phyloP scores from a whole-genome alignment of 2,888 invertebrate species.

The Eulithis testata region DNA sequence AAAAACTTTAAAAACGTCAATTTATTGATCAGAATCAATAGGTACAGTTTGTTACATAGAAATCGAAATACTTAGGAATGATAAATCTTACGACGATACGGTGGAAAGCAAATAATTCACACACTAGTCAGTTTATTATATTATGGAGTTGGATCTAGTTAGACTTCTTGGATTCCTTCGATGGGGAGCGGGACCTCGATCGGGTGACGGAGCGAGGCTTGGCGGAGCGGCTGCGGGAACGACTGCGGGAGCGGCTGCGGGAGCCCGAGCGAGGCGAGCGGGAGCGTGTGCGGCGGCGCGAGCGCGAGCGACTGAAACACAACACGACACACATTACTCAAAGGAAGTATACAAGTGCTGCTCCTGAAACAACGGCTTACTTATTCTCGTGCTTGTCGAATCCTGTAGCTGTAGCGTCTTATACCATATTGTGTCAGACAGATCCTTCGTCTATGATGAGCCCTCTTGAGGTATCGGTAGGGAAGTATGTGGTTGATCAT shows the following conservation, averaged over 20 bases:
- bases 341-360: neutral
- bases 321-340: slow-evolving; percentile 37
- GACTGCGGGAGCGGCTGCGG: slow-evolving; percentile 75
- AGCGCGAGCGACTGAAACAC: slow-evolving; percentile 84
- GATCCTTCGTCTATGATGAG: neutral
- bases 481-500: neutral
- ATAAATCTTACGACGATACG: slow-evolving; percentile 53
- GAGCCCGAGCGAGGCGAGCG: slow-evolving; percentile 82
- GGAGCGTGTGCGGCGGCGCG: slow-evolving; percentile 86
- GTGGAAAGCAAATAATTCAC: slow-evolving; percentile 46
- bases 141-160: slow-evolving; percentile 55
- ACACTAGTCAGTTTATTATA: slow-evolving; percentile 40
- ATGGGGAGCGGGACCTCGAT: slow-evolving; percentile 78
- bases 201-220: slow-evolving; percentile 80
- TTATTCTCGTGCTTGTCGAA: neutral
- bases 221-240: slow-evolving; percentile 79
- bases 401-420: neutral
- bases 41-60: slow-evolving; percentile 58
- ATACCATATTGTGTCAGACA: neutral
- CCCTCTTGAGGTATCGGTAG: neutral
- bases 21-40: slow-evolving; percentile 71
- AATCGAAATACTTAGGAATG: slow-evolving; percentile 70
- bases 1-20: slow-evolving; percentile 46
- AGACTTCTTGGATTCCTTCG: slow-evolving; percentile 81
- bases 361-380: slow-evolving; percentile 12